These are phyloP conservation scores for Sarcoramphus papa DNA, from an alignment of 2,797 vertebrate species.

Conservation along the genomic window DNA sequence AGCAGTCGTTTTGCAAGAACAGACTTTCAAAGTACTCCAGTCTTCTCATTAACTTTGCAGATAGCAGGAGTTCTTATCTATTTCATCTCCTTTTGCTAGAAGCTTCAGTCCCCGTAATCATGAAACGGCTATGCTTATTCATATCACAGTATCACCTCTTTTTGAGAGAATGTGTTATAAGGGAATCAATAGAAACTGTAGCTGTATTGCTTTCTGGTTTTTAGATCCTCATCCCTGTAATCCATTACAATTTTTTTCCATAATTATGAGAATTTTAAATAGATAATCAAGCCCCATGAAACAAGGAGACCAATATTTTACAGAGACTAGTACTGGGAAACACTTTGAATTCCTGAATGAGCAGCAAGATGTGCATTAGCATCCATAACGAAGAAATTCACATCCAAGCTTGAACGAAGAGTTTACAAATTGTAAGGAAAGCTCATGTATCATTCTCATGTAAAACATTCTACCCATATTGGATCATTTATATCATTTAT, in stretches of 20 bases:
- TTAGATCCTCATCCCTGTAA: background rate
- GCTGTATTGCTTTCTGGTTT: background rate
- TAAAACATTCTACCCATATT: background rate
- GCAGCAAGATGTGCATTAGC: background rate
- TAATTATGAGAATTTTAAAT: background rate
- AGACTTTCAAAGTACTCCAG: background rate
- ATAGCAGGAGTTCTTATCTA: background rate
- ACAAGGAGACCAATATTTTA: background rate
- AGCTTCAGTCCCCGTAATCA: background rate
- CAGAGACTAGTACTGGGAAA: background rate
- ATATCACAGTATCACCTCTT: background rate
- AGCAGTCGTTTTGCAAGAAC: background rate
- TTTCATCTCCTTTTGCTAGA: background rate
- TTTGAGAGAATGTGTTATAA: background rate
- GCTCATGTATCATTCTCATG: background rate
- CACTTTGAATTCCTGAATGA: background rate
- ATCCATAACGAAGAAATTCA: background rate
- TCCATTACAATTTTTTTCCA: background rate
- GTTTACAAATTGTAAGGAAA: background rate
- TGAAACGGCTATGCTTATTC: background rate
- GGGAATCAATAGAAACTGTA: background rate
- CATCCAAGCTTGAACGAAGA: background rate
- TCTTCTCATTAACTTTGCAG: background rate
- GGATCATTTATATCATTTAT: background rate
- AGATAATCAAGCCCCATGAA: background rate